These are phyloP conservation scores for Lasius fuliginosus DNA, from an alignment of 2,888 invertebrate genomes.

Conservation along the genomic window DNA sequence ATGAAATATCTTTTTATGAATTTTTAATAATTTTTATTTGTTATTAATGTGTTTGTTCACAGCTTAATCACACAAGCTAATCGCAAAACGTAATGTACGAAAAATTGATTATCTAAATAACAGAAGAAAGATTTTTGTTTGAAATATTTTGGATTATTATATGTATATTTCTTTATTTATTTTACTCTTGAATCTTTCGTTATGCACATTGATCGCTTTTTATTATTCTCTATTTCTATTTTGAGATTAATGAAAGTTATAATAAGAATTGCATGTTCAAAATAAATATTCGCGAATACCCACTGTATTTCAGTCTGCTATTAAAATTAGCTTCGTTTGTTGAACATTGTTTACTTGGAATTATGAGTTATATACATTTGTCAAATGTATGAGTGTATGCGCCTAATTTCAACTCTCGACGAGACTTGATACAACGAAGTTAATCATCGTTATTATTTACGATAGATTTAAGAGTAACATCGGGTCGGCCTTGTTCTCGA, in stretches of 20 bases:
- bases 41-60: not conserved
- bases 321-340: slow-evolving; percentile 38
- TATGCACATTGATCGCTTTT: slow-evolving; percentile 1
- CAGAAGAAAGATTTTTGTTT: not conserved
- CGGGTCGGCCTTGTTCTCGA: slow-evolving; percentile 61
- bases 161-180: not conserved
- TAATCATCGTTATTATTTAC: slow-evolving; percentile 72
- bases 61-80: not conserved
- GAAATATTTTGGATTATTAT: not conserved
- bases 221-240: not conserved
- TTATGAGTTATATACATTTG: not conserved
- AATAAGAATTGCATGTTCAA: slow-evolving; percentile 12
- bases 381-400: slow-evolving; percentile 10
- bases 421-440: slow-evolving; percentile 61
- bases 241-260: slow-evolving; percentile 18
- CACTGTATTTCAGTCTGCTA: slow-evolving; percentile 18
- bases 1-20: slow-evolving; percentile 12
- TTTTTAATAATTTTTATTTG: not conserved
- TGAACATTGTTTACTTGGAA: slow-evolving; percentile 10
- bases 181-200: not conserved
- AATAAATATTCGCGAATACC: slow-evolving; percentile 30
- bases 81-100: not conserved
- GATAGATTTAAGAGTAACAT: slow-evolving; percentile 58
- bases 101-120: not conserved
- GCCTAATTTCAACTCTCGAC: slow-evolving; percentile 17